Percentiles rank a stretch among this genome's conserved stretches.
phyloP scores from a whole-genome alignment of 2,888 invertebrate species.

The Brenthis daphne region DNA sequence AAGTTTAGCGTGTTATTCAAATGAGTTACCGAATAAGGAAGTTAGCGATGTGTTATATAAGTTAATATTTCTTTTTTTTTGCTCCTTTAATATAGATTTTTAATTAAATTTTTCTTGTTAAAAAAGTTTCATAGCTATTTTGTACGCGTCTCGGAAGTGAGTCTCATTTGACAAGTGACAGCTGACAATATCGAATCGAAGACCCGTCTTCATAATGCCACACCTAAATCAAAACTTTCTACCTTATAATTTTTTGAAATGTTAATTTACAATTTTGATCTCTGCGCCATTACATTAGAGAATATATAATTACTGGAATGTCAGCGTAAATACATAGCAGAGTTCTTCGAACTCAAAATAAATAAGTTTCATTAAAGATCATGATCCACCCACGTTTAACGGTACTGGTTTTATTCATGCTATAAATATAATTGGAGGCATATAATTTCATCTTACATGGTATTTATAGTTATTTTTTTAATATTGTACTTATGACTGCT shows the following conservation, averaged over 20 bases:
- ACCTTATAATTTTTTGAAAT: conserved; percentile 10
- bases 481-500: conserved; percentile 11
- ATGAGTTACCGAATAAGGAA: not conserved
- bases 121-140: not conserved
- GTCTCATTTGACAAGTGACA: conserved; percentile 31
- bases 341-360: conserved; percentile 48
- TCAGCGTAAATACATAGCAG: conserved; percentile 35
- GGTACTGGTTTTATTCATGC: conserved; percentile 46
- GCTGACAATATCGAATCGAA: conserved; percentile 41
- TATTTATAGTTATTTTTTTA: conserved; percentile 22
- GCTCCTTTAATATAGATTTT: not conserved
- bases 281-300: conserved; percentile 23
- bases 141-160: not conserved
- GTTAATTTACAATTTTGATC: conserved; percentile 17
- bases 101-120: not conserved
- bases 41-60: conserved; percentile 2
- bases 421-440: conserved; percentile 26
- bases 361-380: conserved; percentile 48
- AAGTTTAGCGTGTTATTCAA: not conserved
- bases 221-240: conserved; percentile 33
- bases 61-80: not conserved
- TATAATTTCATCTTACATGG: conserved; percentile 31
- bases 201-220: conserved; percentile 40
- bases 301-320: conserved; percentile 25
- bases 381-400: conserved; percentile 52